Evolutionary conservation across 2,797 vertebrate genomes (phyloP).

Genomic region (Decapterus maruadsi): DNA sequence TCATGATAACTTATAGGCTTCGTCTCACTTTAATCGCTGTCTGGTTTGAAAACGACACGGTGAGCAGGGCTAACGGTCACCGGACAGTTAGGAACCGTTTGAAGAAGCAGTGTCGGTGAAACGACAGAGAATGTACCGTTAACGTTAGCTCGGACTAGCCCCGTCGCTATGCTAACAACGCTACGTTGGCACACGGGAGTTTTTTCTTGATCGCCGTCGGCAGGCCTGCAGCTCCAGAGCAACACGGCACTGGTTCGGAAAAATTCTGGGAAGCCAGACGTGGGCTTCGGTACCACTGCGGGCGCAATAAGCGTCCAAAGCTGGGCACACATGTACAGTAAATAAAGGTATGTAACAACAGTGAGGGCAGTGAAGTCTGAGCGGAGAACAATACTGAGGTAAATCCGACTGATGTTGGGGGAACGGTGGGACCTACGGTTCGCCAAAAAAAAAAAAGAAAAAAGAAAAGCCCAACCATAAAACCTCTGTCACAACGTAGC

Average conservation of each 20-base stretch:
- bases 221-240: slow-evolving; percentile 56
- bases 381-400: slow-evolving; percentile 22
- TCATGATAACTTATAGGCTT: background rate
- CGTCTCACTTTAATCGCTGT: background rate
- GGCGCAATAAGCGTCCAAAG: background rate
- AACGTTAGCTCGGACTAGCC: slow-evolving; percentile 62
- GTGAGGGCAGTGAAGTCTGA: background rate
- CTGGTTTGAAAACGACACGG: too few relatives aligned
- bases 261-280: background rate
- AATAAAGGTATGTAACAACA: background rate
- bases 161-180: slow-evolving; percentile 69
- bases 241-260: slow-evolving; percentile 3
- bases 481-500: slow-evolving; percentile 14
- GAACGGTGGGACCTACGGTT: background rate
- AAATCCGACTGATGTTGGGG: background rate
- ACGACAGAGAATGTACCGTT: background rate
- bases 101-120: background rate
- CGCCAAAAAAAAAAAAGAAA: background rate
- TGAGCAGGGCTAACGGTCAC: fast-evolving
- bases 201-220: slow-evolving; percentile 31
- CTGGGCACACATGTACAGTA: background rate
- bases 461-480: background rate
- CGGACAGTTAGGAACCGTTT: fast-evolving
- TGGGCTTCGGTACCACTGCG: background rate
- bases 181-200: slow-evolving; percentile 69